Percentiles rank a stretch among this genome's conserved stretches.
Evolutionary conservation across 2,797 vertebrate genomes (phyloP).

Genomic region (Oreochromis mossambicus): DNA sequence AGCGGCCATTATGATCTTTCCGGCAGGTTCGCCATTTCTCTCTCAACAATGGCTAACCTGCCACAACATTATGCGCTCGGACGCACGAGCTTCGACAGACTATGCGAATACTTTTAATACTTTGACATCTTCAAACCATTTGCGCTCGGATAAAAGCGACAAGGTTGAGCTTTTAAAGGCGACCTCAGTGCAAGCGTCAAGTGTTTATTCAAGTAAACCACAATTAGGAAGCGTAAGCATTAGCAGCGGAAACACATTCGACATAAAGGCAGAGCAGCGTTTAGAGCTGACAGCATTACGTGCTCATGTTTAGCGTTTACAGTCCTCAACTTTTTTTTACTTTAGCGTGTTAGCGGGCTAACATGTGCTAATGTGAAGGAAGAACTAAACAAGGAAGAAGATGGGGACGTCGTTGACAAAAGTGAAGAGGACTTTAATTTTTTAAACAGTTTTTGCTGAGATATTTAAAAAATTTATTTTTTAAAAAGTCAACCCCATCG

Average conservation of each 20-base stretch:
- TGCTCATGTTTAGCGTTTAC: background rate
- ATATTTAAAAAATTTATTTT: background rate
- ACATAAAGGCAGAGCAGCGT: fast-evolving
- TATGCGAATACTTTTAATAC: fast-evolving
- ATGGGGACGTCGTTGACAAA: background rate
- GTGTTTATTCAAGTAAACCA: background rate
- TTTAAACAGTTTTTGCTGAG: background rate
- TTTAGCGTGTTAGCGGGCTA: background rate
- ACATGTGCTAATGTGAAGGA: background rate
- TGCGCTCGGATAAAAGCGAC: fast-evolving
- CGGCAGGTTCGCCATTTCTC: background rate
- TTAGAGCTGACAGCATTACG: background rate
- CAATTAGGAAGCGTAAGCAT: background rate
- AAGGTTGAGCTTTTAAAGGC: background rate
- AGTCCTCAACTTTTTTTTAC: background rate
- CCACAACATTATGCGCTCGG: background rate
- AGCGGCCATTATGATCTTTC: background rate
- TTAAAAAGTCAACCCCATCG: background rate
- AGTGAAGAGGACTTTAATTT: background rate
- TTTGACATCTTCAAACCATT: background rate
- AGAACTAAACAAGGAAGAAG: background rate
- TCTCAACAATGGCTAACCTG: background rate
- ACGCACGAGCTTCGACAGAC: background rate
- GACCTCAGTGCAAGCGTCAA: background rate
- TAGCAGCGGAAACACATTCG: background rate